Evolutionary conservation across 1,140 invertebrate genomes (phyloP).

Genomic region (Sitodiplosis mosellana): DNA sequence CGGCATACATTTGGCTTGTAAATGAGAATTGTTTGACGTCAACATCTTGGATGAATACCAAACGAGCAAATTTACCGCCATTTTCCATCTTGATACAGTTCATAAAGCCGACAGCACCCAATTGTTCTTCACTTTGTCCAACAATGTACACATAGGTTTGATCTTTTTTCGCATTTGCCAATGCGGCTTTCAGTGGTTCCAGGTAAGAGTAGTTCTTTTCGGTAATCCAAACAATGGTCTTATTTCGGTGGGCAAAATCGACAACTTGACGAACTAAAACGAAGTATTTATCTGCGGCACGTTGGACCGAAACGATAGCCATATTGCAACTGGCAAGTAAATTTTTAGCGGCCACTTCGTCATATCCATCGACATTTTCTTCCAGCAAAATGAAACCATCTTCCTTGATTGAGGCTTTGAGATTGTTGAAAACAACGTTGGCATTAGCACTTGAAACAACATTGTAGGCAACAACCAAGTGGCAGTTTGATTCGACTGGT

Average conservation of each 20-base stretch:
- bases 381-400: background rate
- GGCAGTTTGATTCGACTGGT: background rate
- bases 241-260: slow-evolving; percentile 17
- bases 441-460: background rate
- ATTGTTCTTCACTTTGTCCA: slow-evolving; percentile 42
- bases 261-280: slow-evolving; percentile 35
- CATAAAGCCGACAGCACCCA: slow-evolving; percentile 69
- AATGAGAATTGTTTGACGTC: slow-evolving; percentile 40
- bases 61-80: slow-evolving; percentile 54
- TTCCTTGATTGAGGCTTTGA: background rate
- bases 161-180: slow-evolving; percentile 37
- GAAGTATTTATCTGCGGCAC: background rate
- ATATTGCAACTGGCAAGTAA: background rate
- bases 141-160: slow-evolving; percentile 47
- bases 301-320: background rate
- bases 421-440: background rate
- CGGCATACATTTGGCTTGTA: slow-evolving; percentile 32
- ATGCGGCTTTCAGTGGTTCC: slow-evolving; percentile 50
- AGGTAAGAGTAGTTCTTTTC: slow-evolving; percentile 66
- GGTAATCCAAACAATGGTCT: slow-evolving; percentile 27
- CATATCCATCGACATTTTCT: background rate
- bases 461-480: background rate
- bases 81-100: slow-evolving; percentile 76
- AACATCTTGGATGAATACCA: slow-evolving; percentile 46
- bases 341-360: background rate